Conservation (phyloP, 2,888 invertebrate genomes). For the Sericinus montela region DNA sequence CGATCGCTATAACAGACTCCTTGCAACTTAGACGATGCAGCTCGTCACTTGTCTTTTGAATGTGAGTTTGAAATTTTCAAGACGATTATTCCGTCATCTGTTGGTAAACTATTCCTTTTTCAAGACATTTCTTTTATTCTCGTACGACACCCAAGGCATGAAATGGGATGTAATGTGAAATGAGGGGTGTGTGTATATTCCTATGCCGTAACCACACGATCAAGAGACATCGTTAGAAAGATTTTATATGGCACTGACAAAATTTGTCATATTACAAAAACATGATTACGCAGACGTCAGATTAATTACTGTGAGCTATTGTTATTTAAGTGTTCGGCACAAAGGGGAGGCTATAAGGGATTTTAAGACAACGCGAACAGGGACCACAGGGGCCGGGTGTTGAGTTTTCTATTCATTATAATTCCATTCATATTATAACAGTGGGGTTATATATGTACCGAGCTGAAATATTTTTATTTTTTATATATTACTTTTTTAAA, state of each 20-base stretch:
- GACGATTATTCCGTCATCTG: too few relatives aligned
- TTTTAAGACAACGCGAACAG: background rate
- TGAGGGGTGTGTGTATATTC: too few relatives aligned
- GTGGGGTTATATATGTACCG: constrained; percentile 2
- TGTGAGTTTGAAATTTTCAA: too few relatives aligned
- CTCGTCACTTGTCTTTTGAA: background rate
- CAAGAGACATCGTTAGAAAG: too few relatives aligned
- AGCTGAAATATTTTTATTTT: too few relatives aligned
- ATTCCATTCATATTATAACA: constrained; percentile 10
- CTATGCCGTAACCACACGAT: background rate
- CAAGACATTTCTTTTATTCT: too few relatives aligned
- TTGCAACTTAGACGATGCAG: too few relatives aligned
- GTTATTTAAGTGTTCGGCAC: constrained; percentile 4
- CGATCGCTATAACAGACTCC: too few relatives aligned
- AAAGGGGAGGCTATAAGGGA: constrained; percentile 9
- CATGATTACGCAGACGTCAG: constrained; percentile 10
- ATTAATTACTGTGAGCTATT: constrained; percentile 13
- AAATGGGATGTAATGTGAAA: too few relatives aligned
- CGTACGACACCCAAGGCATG: background rate
- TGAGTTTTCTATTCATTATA: constrained; percentile 2
- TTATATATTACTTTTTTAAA: too few relatives aligned
- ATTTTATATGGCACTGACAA: too few relatives aligned
- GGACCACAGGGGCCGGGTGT: background rate
- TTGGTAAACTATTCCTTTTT: too few relatives aligned
- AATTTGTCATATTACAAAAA: constrained; percentile 5